Evolutionary conservation across 2,113 vertebrate species (phyloP).

Genomic region (Zeus faber): DNA sequence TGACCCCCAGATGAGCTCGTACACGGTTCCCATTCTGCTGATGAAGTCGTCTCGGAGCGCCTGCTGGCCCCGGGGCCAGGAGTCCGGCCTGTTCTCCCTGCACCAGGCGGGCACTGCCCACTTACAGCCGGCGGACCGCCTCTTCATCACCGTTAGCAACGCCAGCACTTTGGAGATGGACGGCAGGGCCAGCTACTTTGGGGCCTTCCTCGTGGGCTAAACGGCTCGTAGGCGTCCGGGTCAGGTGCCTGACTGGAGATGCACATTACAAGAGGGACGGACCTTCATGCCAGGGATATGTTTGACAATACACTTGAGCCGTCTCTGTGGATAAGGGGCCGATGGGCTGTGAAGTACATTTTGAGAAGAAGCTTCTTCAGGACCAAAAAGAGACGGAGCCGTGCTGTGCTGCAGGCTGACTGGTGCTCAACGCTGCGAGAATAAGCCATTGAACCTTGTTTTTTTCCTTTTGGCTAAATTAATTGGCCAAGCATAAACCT

Average conservation of each 20-base stretch:
- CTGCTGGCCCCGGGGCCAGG: conserved; percentile 84
- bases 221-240: background rate
- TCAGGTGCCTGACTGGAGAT: conserved; percentile 11
- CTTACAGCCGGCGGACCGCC: conserved; percentile 80
- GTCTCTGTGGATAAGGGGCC: conserved; percentile 5
- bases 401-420: conserved; percentile 7
- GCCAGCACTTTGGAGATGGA: conserved; percentile 83
- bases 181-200: conserved; percentile 88
- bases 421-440: background rate
- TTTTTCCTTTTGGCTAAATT: no score
- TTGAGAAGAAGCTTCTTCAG: background rate
- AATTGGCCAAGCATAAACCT: no score
- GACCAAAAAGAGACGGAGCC: background rate
- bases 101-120: conserved; percentile 89
- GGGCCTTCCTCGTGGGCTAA: conserved; percentile 84
- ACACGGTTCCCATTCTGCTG: conserved; percentile 83
- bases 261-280: conserved; percentile 1
- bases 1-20: conserved; percentile 70
- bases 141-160: conserved; percentile 88
- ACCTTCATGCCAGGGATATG: conserved; percentile 7
- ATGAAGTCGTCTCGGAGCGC: conserved; percentile 90
- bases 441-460: conserved; percentile 15
- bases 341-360: background rate
- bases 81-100: conserved; percentile 88
- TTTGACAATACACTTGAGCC: conserved; percentile 9